These are phyloP conservation scores for Podarcis cretensis DNA, from an alignment of 2,113 vertebrate genomes.

Conservation along the genomic window DNA sequence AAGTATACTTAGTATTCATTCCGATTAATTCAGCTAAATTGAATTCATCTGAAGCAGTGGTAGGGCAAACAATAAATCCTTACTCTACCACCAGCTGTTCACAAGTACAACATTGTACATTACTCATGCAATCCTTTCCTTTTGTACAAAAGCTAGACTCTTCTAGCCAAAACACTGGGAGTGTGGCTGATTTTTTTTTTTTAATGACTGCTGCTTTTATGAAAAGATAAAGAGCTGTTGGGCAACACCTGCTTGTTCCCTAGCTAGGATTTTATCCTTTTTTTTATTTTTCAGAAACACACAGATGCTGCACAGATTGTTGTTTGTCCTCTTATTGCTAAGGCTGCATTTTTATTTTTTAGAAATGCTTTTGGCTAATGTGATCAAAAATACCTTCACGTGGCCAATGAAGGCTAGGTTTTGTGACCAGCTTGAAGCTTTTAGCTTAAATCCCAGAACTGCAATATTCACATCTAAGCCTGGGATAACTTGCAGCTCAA, in stretches of 20 bases:
- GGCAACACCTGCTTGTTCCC: not conserved
- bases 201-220: constrained; percentile 1
- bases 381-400: not conserved
- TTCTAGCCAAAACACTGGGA: not conserved
- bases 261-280: not conserved
- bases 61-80: not conserved
- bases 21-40: not conserved
- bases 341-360: not conserved
- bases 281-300: constrained; percentile 11
- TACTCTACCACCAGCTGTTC: constrained; percentile 7
- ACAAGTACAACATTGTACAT: not conserved
- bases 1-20: constrained; percentile 28
- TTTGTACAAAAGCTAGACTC: not conserved
- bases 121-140: not conserved
- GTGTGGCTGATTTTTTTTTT: not conserved
- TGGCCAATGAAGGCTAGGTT: not conserved
- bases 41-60: not conserved
- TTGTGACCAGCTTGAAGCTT: not conserved
- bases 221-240: not conserved
- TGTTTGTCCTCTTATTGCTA: not conserved
- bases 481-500: not conserved
- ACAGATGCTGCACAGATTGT: not conserved
- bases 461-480: not conserved
- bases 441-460: not conserved
- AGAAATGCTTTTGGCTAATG: constrained; percentile 3